Base-by-base conservation (phyloP, 2,113 vertebrate species). In the Pseudopipra pipra region DNA sequence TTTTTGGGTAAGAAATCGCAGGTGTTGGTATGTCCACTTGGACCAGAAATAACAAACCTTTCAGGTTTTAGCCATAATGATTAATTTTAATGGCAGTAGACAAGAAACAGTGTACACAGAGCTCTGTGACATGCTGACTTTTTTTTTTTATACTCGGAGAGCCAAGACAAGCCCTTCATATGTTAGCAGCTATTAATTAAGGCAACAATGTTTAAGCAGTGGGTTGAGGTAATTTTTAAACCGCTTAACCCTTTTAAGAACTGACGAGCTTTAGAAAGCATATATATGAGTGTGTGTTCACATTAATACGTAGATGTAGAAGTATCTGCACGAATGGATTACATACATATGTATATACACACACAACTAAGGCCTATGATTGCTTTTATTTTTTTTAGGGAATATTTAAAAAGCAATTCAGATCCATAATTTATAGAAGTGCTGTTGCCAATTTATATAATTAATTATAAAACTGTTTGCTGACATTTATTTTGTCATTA, bases 111-210 rank as follows among this genome's bases (percentile, higher is more conserved):
- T 44, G 66, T 77, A 91, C 66, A 61, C 47, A 73, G 79, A 95
- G 88, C 94, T 96, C 55, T 87, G 90, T 95, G 96, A 96, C 96
- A 95, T 63, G 85, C 81, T 78, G 90, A 63, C 63, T 83, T 33
- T 92, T 90, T 92, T 76, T 9, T 6, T 65, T 74, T 62, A 58
- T 67, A 63, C 83, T 85, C 79, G 46, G 81, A 67, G 79, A 96
- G 93, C 91, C 86, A 91, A 96, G 91, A 95, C 70, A 82, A 97
- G 93, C 83, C 47, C 66, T 84, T 73, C 95, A 59, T 87, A 89
- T 41, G 46, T 84, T 92, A 96, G 95, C 96, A 96, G 96, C 95
- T 94, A 96, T 89, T 96, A 96, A 97, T 97, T 97, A 97, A 97
- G 95, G 92, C 95, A 95, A 77, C 84, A 92, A 73, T 77, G 84